phyloP scores from a whole-genome alignment of 1,140 invertebrate species.

The Scylla paramamosain region DNA sequence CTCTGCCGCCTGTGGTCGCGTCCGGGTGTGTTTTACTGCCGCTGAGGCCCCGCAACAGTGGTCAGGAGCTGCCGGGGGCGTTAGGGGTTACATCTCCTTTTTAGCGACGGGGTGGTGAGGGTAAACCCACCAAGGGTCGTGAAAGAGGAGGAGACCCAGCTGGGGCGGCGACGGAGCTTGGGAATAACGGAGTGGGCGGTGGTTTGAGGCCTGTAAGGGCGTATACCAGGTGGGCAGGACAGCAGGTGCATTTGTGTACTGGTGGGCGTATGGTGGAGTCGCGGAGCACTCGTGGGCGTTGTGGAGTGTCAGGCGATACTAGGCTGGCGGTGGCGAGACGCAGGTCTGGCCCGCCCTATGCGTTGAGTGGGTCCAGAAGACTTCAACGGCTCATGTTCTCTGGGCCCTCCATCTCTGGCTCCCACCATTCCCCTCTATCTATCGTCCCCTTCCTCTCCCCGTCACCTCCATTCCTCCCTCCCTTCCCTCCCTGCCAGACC shows the following conservation, averaged over 20 bases:
- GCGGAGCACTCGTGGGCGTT: neutral
- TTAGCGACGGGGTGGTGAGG: neutral
- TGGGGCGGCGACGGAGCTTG: neutral
- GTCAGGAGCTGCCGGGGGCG: slow-evolving; percentile 11
- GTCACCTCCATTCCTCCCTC: neutral
- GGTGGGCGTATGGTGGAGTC: neutral
- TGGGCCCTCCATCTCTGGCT: neutral
- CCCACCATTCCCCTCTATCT: too few relatives aligned
- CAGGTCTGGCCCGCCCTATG: neutral
- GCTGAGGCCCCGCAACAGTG: neutral
- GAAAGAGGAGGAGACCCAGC: slow-evolving; percentile 52
- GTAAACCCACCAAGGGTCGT: neutral
- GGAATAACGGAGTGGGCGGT: slow-evolving; percentile 7
- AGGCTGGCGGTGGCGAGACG: neutral
- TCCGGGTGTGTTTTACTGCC: slow-evolving; percentile 3
- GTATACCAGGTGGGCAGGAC: neutral
- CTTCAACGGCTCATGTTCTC: neutral
- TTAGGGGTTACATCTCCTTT: slow-evolving; percentile 28
- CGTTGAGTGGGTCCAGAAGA: neutral
- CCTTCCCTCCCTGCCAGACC: neutral
- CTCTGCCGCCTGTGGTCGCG: neutral
- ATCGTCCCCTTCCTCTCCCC: neutral
- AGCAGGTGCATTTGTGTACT: neutral
- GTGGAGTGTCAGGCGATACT: neutral
- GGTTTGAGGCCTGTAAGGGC: neutral